A percentile compares a stretch with the other conserved stretches of the same genome.
Conservation (phyloP, 2,888 invertebrate genomes). For the Exephanes ischioxanthus region DNA sequence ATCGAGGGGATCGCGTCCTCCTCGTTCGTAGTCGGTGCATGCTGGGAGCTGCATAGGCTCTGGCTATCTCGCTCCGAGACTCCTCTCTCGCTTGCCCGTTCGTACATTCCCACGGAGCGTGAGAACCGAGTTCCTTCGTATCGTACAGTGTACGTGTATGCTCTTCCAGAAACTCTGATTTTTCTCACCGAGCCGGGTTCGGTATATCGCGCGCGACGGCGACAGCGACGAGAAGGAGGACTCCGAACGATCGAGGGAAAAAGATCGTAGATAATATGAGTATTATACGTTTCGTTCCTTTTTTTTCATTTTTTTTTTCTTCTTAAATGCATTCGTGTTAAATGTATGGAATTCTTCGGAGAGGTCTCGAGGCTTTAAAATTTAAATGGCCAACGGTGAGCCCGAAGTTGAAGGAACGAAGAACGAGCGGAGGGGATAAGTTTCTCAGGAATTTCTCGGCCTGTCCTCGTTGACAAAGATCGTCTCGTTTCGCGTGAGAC, state of each 20-base stretch:
- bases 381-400: conserved; percentile 35
- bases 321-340: conserved; percentile 13
- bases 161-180: conserved; percentile 66
- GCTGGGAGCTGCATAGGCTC: conserved; percentile 8
- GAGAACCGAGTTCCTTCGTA: conserved; percentile 57
- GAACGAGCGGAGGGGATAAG: background rate
- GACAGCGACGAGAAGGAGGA: conserved; percentile 32
- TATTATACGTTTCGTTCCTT: background rate
- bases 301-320: conserved; percentile 17
- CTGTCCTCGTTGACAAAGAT: conserved; percentile 26
- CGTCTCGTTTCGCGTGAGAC: conserved; percentile 11
- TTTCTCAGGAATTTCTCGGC: conserved; percentile 40
- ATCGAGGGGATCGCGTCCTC: conserved; percentile 38
- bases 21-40: conserved; percentile 30
- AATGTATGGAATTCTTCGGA: conserved; percentile 36
- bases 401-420: background rate
- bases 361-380: conserved; percentile 34
- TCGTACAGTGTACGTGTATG: conserved; percentile 44
- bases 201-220: conserved; percentile 39
- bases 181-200: conserved; percentile 47
- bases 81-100: conserved; percentile 49
- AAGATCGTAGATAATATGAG: conserved; percentile 56
- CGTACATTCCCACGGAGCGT: conserved; percentile 72
- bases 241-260: conserved; percentile 24
- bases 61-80: conserved; percentile 19